A percentile compares a stretch with the other conserved stretches of the same genome.
Evolutionary conservation across 2,113 vertebrate genomes (phyloP).

Genomic region (Myotis brandtii): DNA sequence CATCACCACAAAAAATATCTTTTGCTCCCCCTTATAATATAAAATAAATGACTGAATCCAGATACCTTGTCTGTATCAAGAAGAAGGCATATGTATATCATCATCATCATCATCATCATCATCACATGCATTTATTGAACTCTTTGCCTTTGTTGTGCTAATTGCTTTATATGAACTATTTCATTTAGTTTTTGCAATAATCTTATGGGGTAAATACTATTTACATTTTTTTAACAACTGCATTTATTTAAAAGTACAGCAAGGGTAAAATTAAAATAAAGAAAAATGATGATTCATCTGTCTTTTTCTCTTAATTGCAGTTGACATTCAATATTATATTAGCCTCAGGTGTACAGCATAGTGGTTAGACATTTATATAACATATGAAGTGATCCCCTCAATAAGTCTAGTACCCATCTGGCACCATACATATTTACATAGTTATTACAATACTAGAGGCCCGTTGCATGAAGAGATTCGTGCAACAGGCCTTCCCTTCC

Average conservation of each 20-base stretch:
- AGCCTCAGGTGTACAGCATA: background rate
- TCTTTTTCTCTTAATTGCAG: background rate
- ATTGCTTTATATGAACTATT: background rate
- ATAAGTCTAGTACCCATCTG: background rate
- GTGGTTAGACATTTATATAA: background rate
- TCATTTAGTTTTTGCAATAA: background rate
- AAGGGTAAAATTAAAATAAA: slow-evolving; percentile 36
- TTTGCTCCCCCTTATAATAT: background rate
- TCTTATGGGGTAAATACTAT: background rate
- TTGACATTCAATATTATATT: background rate
- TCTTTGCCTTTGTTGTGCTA: background rate
- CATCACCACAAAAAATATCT: background rate
- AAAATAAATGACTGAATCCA: background rate
- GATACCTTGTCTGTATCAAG: background rate
- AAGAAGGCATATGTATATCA: background rate
- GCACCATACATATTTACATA: background rate
- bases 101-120: background rate
- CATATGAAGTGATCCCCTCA: background rate
- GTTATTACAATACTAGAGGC: background rate
- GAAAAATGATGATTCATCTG: background rate
- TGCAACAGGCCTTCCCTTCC: too few species aligned
- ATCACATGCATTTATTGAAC: background rate
- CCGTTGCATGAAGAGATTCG: too few species aligned
- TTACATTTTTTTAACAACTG: background rate
- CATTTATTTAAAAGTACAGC: slow-evolving; percentile 2